Evolutionary conservation across 2,888 invertebrate species (phyloP), one percentile per base, ranked within the genome.

Genomic region (Neoitamus cyanurus): DNA sequence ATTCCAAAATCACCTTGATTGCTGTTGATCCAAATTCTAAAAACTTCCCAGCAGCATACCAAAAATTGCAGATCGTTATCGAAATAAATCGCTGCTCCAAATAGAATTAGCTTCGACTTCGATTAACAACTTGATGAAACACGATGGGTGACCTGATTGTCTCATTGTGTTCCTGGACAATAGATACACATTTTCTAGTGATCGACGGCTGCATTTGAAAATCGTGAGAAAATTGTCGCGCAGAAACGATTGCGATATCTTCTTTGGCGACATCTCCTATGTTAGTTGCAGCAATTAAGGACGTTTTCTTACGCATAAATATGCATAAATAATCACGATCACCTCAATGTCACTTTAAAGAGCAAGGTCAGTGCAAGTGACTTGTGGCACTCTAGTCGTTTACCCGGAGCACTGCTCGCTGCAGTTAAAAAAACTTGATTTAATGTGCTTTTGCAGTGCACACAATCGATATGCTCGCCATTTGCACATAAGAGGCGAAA

Each of bases 301-400:
- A 72, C 13, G 34, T 20, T 72, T 34, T 34, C 7, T 20, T 15
- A 72, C 30, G 30, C 28, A 34, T 72, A 72, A 72, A 31, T 58
- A 58, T 58, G 15, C 11, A 58, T 58, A 25, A 58, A 72, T 34
- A 31, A 72, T 72, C 30, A 72, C 34, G 15, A 72, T 72, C 34
- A 58, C 25, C 3, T 72, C 72, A 72, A 72, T 72, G 72, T 72
- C 34, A 72, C 7, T 34, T 34, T 34, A 72, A 72, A 72, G 72
- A 34, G 30, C 72, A 72, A 72, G 72, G 72, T 72, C 72, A 34
- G 15, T 34, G 15, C 31, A 72, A 72, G 31, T 25, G 9, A 58
- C 25, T 25, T 25, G 58, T 5, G 20, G 15, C 20, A 20, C 58
- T 11, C 42, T 11, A 58, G 48, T 15, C 48, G 25, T 58, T 34